A percentile compares a stretch with the other conserved stretches of the same genome.
phyloP scores from a whole-genome alignment of 2,113 vertebrate species.

The Petrocephalus zakoni region DNA sequence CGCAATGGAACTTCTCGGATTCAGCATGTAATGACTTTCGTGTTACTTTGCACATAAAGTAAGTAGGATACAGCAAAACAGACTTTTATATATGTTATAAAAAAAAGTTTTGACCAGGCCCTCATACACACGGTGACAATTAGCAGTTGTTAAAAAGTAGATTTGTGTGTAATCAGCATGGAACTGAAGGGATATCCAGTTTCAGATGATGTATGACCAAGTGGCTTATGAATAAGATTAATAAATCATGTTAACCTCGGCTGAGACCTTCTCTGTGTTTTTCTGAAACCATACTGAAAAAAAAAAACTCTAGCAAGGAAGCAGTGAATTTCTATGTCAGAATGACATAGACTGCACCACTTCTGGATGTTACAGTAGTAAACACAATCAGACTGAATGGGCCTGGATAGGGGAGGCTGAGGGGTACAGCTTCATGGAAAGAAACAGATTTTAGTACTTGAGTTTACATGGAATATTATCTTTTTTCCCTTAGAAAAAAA shows the following conservation, averaged over 20 bases:
- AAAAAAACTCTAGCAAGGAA: background rate
- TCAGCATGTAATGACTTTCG: background rate
- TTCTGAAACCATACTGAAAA: background rate
- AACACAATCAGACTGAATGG: background rate
- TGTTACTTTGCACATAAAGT: background rate
- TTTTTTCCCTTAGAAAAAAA: background rate
- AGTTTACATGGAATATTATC: conserved; percentile 5
- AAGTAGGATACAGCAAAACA: background rate
- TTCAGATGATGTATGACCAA: background rate
- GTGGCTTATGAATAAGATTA: conserved; percentile 1
- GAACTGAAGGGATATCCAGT: background rate
- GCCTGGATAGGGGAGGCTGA: background rate
- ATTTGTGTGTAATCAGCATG: background rate
- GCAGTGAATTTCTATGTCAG: conserved; percentile 4
- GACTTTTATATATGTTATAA: background rate
- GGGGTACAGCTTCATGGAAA: background rate
- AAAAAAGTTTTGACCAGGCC: background rate
- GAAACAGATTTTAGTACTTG: background rate
- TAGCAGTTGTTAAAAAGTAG: background rate
- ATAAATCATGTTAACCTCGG: background rate
- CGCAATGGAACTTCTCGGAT: background rate
- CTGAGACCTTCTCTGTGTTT: background rate
- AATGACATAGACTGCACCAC: background rate
- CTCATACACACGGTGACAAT: background rate
- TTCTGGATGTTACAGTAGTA: background rate